Base-by-base conservation (phyloP, 2,797 vertebrate genomes). In the Pantherophis alleghaniensis region DNA sequence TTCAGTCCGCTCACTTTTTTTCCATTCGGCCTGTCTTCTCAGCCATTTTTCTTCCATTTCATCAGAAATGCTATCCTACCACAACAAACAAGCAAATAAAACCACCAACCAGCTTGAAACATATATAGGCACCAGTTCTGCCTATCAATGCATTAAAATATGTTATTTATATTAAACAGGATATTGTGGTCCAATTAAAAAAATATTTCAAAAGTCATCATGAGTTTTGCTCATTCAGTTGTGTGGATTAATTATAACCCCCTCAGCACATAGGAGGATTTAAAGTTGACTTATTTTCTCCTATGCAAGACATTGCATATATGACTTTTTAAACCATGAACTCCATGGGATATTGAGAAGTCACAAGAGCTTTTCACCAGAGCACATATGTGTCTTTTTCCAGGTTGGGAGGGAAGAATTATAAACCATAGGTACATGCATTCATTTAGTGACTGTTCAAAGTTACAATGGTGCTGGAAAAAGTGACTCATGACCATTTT, bases 11-110 rank as follows among this genome's bases (percentile, higher is more conserved):
- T 96, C 96, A 28, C 94, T 94, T 90, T 96, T 96, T 93, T 97
- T 97, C 97, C 96, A 96, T 59, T 96, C 95, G 0, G 94, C 94
- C 79, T 97, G 96, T 88, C 95, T 95, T 90, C 93, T 94, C 16
- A 90, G 91, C 97, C 97, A 98, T 37, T 94, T 96, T 28, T 97
- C 97, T 90, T 97, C 97, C 95, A 98, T 96, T 90, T 97, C 97
- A 63, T 97, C 97, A 55, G 94, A 94, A 88, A 97, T 91, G 90
- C 96, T 97, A 32, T 97, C 97, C 97, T 97, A n/a, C 16, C 18
- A 87, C 20, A 90, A 53, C 74, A 90, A 59, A 32, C 18, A 83
- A 60, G 20, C 3, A 47, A 26, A 86, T 10, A 91, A 2, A n/a
- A 20, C 28, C n/a, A n/a, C 9, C 37, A 83, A 47, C 4, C 74